Evolutionary conservation across 2,113 vertebrate genomes (phyloP).

Genomic region (Erythrocebus patas): DNA sequence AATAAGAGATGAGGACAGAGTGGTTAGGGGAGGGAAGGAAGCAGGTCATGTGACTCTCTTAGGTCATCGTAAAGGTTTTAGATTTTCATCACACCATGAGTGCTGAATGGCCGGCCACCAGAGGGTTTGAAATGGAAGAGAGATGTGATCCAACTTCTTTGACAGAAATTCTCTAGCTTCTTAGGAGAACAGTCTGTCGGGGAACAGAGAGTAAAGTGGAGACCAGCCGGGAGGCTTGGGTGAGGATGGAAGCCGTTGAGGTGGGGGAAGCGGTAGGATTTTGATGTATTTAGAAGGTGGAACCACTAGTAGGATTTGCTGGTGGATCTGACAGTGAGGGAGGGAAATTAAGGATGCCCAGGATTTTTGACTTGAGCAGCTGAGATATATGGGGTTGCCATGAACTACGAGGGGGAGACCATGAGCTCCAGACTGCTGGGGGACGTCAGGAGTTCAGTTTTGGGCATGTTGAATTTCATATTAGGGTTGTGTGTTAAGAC

Average conservation of each 20-base stretch:
- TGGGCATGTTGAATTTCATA: not conserved
- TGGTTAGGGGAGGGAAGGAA: not conserved
- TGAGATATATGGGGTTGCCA: not conserved
- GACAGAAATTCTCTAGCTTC: not conserved
- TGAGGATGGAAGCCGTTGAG: not conserved
- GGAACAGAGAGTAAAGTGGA: not conserved
- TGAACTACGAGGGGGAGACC: not conserved
- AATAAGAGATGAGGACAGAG: not conserved
- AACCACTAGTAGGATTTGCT: not conserved
- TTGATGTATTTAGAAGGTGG: not conserved
- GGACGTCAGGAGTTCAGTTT: not conserved
- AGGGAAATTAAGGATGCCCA: not conserved
- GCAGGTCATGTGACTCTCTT: not conserved
- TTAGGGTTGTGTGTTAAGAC: not conserved
- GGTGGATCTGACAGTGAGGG: not conserved
- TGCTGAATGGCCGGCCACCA: not conserved
- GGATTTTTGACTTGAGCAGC: not conserved
- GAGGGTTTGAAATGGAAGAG: not conserved
- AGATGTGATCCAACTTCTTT: not conserved
- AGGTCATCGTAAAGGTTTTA: not conserved
- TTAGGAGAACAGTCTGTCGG: not conserved
- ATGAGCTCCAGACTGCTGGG: not conserved
- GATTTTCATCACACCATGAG: not conserved
- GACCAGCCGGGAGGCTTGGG: not conserved
- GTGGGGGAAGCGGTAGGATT: not conserved